These are phyloP conservation scores for Alosa alosa DNA, from an alignment of 2,113 vertebrate species.

Conservation along the genomic window DNA sequence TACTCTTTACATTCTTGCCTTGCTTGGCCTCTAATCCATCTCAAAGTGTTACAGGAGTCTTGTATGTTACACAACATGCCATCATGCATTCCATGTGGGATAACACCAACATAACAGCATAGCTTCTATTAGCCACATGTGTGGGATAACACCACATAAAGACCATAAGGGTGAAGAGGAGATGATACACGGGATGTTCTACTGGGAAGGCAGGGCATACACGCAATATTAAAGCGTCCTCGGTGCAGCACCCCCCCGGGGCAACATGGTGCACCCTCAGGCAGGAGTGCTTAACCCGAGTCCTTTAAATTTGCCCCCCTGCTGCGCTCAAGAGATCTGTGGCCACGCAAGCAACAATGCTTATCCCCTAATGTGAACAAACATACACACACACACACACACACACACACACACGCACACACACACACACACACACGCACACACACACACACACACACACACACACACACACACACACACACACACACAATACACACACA, in stretches of 20 bases:
- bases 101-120: no score
- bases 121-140: no score
- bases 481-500: neutral
- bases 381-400: neutral
- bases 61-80: no score
- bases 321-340: neutral
- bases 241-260: neutral
- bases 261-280: neutral
- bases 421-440: neutral
- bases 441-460: neutral
- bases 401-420: neutral
- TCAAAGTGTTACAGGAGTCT: no score
- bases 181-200: no score
- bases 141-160: no score
- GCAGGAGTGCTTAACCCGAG: neutral
- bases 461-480: neutral
- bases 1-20: no score
- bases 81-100: no score
- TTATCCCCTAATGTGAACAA: neutral
- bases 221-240: neutral
- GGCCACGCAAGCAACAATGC: neutral
- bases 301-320: neutral
- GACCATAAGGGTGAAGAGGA: no score
- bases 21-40: no score
- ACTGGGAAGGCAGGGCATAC: neutral